Conservation (phyloP, 1,140 invertebrate genomes). For the Ceratina japonica region DNA sequence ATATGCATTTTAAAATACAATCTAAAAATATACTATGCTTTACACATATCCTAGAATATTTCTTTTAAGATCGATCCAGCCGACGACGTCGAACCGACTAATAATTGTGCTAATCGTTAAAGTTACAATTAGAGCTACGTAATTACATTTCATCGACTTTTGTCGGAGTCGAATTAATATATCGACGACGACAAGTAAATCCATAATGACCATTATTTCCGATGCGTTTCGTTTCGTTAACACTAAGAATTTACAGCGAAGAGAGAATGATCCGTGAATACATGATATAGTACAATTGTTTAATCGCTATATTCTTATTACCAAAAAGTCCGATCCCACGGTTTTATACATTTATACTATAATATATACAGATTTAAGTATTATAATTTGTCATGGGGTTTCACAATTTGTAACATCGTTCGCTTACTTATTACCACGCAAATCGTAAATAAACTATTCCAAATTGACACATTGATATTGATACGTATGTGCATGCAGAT, state of each 20-base stretch:
- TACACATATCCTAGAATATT: slow-evolving; percentile 65
- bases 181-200: slow-evolving; percentile 29
- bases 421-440: slow-evolving; percentile 27
- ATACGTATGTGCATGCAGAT: not conserved
- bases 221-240: slow-evolving; percentile 17
- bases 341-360: slow-evolving; percentile 24
- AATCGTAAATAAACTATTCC: slow-evolving; percentile 33
- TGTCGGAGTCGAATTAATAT: slow-evolving; percentile 28
- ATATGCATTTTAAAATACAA: slow-evolving; percentile 74
- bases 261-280: slow-evolving; percentile 26
- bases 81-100: slow-evolving; percentile 8
- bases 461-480: slow-evolving; percentile 39
- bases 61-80: slow-evolving; percentile 3
- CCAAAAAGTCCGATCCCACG: slow-evolving; percentile 36
- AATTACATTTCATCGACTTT: slow-evolving; percentile 34
- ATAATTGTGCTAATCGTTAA: slow-evolving; percentile 36
- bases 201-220: slow-evolving; percentile 25
- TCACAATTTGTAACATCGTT: slow-evolving; percentile 42
- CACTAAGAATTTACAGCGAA: slow-evolving; percentile 39
- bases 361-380: slow-evolving; percentile 32
- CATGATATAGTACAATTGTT: slow-evolving; percentile 34
- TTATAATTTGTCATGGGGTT: slow-evolving; percentile 52
- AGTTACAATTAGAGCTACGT: slow-evolving; percentile 30
- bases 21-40: slow-evolving; percentile 78
- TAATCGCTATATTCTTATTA: slow-evolving; percentile 30